Evolutionary conservation across 1,140 invertebrate species (phyloP).

Genomic region (Hyles euphorbiae): DNA sequence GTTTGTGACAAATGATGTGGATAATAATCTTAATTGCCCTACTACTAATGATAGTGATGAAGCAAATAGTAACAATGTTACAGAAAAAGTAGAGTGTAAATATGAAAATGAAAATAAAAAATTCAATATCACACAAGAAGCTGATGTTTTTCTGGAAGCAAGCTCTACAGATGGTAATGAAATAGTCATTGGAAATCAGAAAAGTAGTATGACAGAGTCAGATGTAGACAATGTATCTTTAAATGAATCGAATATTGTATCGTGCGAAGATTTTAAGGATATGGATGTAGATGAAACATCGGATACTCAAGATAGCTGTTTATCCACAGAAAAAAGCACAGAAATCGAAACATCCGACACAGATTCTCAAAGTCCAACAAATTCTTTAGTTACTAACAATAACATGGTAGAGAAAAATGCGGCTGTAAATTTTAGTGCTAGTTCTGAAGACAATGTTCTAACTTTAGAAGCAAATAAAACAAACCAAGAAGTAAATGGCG

Average conservation of each 20-base stretch:
- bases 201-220: too few species aligned
- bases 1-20: constrained; percentile 15
- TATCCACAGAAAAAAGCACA: constrained; percentile 1
- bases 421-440: constrained; percentile 5
- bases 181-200: not conserved
- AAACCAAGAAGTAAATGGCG: not conserved
- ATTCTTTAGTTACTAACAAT: too few species aligned
- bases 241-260: too few species aligned
- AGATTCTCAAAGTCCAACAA: not conserved
- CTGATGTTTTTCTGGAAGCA: constrained; percentile 1
- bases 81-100: constrained; percentile 31
- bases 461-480: not conserved
- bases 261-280: too few species aligned
- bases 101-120: constrained; percentile 3
- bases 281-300: too few species aligned
- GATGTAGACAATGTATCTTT: too few species aligned
- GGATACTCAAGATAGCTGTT: too few species aligned
- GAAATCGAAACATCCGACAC: constrained; percentile 9
- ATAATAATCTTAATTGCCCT: constrained; percentile 16
- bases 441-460: not conserved
- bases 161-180: not conserved
- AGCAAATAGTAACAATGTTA: constrained; percentile 20
- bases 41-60: constrained; percentile 15
- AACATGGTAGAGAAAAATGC: too few species aligned
- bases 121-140: not conserved